These are phyloP conservation scores for Pelodiscus sinensis DNA, from an alignment of 2,113 vertebrate species.

Conservation along the genomic window DNA sequence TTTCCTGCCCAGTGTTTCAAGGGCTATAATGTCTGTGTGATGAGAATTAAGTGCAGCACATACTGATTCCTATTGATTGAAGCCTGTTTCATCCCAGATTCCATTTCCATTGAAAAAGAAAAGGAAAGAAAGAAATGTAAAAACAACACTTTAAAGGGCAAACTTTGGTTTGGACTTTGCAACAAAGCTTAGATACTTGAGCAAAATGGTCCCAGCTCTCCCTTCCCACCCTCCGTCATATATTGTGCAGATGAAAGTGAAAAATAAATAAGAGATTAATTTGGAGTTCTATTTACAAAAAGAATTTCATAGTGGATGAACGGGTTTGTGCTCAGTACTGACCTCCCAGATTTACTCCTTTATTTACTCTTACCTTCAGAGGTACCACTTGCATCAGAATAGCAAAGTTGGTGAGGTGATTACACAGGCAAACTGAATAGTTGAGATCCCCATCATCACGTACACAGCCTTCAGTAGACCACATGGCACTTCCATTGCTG, in stretches of 20 bases:
- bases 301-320: background rate
- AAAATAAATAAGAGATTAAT: background rate
- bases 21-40: background rate
- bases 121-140: background rate
- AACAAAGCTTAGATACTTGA: background rate
- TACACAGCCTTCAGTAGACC: slow-evolving; percentile 91
- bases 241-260: background rate
- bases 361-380: slow-evolving; percentile 84
- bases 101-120: background rate
- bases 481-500: slow-evolving; percentile 86
- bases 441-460: slow-evolving; percentile 85
- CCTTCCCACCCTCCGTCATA: fast-evolving
- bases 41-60: background rate
- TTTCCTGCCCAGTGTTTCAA: background rate
- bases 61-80: background rate
- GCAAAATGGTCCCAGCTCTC: background rate
- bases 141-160: background rate
- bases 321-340: background rate
- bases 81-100: background rate
- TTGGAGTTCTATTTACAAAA: background rate
- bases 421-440: slow-evolving; percentile 90
- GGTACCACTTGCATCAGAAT: slow-evolving; percentile 99
- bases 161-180: background rate
- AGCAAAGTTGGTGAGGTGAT: slow-evolving; percentile 98
- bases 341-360: background rate